phyloP scores from a whole-genome alignment of 2,113 vertebrate genomes.

The Chloropsis hardwickii region DNA sequence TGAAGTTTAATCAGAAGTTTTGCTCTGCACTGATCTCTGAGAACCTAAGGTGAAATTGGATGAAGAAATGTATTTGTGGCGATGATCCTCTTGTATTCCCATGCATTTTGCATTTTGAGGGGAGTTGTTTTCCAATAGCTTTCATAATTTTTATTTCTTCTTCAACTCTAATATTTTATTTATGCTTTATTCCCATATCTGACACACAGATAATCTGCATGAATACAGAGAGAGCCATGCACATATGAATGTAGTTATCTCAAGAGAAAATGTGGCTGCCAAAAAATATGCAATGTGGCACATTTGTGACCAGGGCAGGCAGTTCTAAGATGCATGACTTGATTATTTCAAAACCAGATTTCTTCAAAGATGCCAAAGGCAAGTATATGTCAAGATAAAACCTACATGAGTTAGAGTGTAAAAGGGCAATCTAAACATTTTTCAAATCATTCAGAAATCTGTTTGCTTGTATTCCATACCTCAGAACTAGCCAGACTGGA shows the following conservation, averaged over 20 bases:
- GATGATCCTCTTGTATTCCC: not conserved
- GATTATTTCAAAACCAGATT: conserved; percentile 14
- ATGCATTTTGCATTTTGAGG: not conserved
- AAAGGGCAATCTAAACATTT: conserved; percentile 6
- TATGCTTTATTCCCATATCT: not conserved
- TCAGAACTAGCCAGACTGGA: not conserved
- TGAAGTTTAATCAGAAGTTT: conserved; percentile 1
- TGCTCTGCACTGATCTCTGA: not conserved
- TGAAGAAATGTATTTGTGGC: not conserved
- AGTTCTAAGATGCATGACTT: conserved; percentile 1
- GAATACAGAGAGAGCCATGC: not conserved
- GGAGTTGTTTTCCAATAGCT: not conserved
- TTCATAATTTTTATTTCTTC: not conserved
- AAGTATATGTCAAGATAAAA: not conserved
- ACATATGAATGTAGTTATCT: not conserved
- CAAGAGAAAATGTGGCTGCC: not conserved
- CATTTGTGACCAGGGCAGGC: not conserved
- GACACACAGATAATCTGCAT: not conserved
- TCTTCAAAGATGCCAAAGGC: not conserved
- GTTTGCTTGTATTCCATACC: not conserved
- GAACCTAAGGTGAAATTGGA: not conserved
- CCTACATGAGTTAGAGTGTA: not conserved
- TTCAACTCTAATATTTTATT: conserved; percentile 2
- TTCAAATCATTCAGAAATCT: not conserved
- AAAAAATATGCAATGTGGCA: not conserved